A percentile compares a stretch with the other conserved stretches of the same genome.
These are phyloP conservation scores for Cetoscarus ocellatus DNA, from an alignment of 2,797 vertebrate genomes.

Conservation along the genomic window DNA sequence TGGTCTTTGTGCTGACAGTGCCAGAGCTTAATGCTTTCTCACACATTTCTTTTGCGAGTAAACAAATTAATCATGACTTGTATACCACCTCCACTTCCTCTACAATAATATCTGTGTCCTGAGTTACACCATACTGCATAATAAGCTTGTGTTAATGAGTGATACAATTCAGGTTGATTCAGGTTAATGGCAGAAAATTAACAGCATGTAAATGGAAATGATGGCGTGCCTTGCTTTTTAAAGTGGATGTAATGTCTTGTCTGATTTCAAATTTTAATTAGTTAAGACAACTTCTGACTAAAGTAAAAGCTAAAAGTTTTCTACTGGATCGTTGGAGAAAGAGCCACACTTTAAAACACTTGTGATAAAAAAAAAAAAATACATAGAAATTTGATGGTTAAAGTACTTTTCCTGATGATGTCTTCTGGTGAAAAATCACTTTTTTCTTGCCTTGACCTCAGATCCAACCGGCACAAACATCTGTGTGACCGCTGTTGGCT, in stretches of 20 bases:
- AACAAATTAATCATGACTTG: constrained; percentile 54
- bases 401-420: neutral
- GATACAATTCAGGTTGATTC: constrained; percentile 25
- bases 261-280: constrained; percentile 2
- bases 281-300: no score
- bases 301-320: no score
- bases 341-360: no score
- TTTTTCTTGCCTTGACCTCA: constrained; percentile 31
- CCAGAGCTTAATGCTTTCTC: constrained; percentile 36
- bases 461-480: constrained; percentile 38
- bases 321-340: neutral
- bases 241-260: constrained; percentile 8
- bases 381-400: neutral
- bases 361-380: no score
- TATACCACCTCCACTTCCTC: constrained; percentile 10
- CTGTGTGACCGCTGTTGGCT: constrained; percentile 45
- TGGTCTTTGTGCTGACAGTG: constrained; percentile 50
- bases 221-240: constrained; percentile 9
- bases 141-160: constrained; percentile 40
- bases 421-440: neutral
- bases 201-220: constrained; percentile 9
- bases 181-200: constrained; percentile 30
- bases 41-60: constrained; percentile 34
- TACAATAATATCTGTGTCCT: constrained; percentile 18
- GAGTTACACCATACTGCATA: constrained; percentile 25